Percentiles rank a stretch among this genome's conserved stretches.
phyloP scores from a whole-genome alignment of 2,888 invertebrate species.

The Geophilus truncorum region DNA sequence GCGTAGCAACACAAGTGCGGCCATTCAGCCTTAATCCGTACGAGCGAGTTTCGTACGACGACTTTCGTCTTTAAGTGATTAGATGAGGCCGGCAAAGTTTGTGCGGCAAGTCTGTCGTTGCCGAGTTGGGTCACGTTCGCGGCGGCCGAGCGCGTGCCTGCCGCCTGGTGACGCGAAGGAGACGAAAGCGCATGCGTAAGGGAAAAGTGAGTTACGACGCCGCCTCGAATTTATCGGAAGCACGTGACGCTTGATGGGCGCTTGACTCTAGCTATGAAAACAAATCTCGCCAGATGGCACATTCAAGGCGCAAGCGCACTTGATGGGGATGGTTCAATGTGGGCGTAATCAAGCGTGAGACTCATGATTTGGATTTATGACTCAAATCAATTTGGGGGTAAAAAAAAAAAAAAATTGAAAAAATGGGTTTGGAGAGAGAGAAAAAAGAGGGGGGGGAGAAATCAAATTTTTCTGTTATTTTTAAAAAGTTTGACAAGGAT shows the following conservation, averaged over 20 bases:
- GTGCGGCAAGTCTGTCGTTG: not conserved
- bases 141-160: not conserved
- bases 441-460: no score
- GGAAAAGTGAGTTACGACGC: not conserved
- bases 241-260: not conserved
- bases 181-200: not conserved
- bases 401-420: no score
- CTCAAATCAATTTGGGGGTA: not conserved
- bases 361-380: not conserved
- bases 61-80: not conserved
- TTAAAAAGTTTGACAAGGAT: no score
- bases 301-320: not conserved
- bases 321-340: not conserved
- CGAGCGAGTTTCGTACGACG: not conserved
- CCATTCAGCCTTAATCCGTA: not conserved
- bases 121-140: not conserved
- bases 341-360: not conserved
- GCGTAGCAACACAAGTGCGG: no score
- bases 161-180: not conserved
- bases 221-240: not conserved
- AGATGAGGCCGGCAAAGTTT: not conserved
- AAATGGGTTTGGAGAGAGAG: no score
- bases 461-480: no score
- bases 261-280: not conserved
- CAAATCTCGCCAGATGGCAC: not conserved